phyloP scores from a whole-genome alignment of 2,888 invertebrate genomes.

The Teleiodes luculella region DNA sequence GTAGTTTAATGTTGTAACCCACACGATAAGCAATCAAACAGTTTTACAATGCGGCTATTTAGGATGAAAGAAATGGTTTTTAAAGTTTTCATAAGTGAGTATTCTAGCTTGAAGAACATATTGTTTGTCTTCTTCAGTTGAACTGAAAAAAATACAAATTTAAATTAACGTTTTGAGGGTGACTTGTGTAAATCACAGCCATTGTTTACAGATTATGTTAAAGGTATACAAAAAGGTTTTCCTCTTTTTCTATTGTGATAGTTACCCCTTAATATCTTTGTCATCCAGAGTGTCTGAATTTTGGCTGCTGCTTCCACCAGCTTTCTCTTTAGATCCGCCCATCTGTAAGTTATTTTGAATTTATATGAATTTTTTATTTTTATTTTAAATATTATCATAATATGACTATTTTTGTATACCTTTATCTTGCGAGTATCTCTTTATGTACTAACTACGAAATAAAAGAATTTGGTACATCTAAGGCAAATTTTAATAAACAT shows the following conservation, averaged over 20 bases:
- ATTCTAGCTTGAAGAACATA: too few relatives aligned
- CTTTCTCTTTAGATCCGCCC: slow-evolving; percentile 66
- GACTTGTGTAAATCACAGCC: too few relatives aligned
- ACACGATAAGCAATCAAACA: too few relatives aligned
- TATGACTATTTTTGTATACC: slow-evolving; percentile 4
- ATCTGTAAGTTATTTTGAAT: slow-evolving; percentile 58
- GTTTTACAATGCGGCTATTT: too few relatives aligned
- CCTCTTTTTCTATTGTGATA: slow-evolving; percentile 27
- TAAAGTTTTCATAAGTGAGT: too few relatives aligned
- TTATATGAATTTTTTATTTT: slow-evolving; percentile 26
- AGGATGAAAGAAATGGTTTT: too few relatives aligned
- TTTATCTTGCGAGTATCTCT: neutral
- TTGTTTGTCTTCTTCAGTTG: too few relatives aligned
- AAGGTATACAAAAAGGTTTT: slow-evolving; percentile 9
- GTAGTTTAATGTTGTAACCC: too few relatives aligned
- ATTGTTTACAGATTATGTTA: too few relatives aligned
- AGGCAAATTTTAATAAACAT: neutral
- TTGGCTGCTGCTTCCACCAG: slow-evolving; percentile 58
- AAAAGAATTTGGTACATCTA: slow-evolving; percentile 10
- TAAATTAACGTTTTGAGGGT: too few relatives aligned
- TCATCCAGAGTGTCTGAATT: slow-evolving; percentile 66
- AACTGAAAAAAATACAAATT: too few relatives aligned
- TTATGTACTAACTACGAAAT: slow-evolving; percentile 14
- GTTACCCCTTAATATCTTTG: slow-evolving; percentile 73
- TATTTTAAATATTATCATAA: neutral